phyloP scores from a whole-genome alignment of 2,113 vertebrate species.

The Nestor notabilis region DNA sequence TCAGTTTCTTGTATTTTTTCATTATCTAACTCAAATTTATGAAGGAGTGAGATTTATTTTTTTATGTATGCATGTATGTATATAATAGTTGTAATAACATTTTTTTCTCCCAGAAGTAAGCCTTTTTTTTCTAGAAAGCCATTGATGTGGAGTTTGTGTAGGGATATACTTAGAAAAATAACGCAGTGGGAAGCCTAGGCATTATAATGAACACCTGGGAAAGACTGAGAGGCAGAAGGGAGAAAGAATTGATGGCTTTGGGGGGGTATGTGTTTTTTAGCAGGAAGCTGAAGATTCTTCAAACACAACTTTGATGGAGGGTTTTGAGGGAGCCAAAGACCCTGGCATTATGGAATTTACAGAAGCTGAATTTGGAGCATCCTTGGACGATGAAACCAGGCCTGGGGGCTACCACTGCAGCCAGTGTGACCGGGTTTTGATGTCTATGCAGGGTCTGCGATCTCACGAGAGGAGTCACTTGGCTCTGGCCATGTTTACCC shows the following conservation, averaged over 20 bases:
- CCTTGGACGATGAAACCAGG: conserved; percentile 83
- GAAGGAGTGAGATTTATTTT: neutral
- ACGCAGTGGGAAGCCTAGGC: neutral
- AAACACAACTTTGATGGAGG: conserved; percentile 76
- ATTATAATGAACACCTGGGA: neutral
- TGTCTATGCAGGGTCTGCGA: conserved; percentile 98
- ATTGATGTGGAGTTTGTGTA: neutral
- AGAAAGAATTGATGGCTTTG: conserved; percentile 70
- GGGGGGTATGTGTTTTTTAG: conserved; percentile 81
- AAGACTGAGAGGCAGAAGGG: conserved; percentile 63
- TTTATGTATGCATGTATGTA: neutral
- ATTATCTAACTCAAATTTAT: neutral
- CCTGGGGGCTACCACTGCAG: conserved; percentile 90
- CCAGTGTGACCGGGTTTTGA: conserved; percentile 95
- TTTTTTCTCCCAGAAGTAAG: neutral
- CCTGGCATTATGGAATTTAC: conserved; percentile 75
- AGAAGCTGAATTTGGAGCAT: conserved; percentile 79
- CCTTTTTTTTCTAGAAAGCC: neutral
- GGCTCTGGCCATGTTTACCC: conserved; percentile 89
- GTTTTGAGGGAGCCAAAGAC: conserved; percentile 75
- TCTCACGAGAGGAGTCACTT: conserved; percentile 98
- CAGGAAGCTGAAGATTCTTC: conserved; percentile 81
- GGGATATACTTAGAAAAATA: neutral
- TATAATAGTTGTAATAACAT: neutral
- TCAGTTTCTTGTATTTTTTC: neutral